Evolutionary conservation across 2,797 vertebrate genomes (phyloP), one percentile per base, ranked within the genome.

Genomic region (Podargus strigoides): DNA sequence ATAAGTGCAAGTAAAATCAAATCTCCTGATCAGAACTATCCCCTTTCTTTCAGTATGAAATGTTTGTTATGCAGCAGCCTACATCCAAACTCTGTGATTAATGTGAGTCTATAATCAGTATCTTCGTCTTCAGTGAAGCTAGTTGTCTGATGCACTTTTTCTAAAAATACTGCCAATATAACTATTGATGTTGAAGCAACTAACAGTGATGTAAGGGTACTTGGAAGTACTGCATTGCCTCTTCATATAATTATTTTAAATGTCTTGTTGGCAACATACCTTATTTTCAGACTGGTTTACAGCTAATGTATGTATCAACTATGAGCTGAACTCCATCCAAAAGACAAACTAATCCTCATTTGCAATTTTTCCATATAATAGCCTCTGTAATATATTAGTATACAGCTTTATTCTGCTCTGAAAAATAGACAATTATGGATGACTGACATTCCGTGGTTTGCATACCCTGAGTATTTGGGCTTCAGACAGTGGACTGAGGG

Each of bases 191-290:
- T 75, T 95, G 81, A 95, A 94, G 55, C 26, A 95, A 81, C 44
- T 84, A 62, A 85, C 7, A 46, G 42, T 69, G 59, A 73, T 58
- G 34, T 73, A 79, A 91, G 41, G 27, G 56, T 92, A 70, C 76
- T 84, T 85, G 63, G 82, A 89, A 93, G 36, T 73, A 91, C 63
- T 86, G 55, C 41, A 93, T 56, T 86, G 63, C 56, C 82, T 89
- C 82, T 87, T 93, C 63, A 46, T 47, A 15, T 73, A 92, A 93
- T 92, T 93, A 86, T 88, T 89, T 75, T 56, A 86, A 93, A 91
- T 27, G 41, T 72, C 84, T 36, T 78, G 28, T 76, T 94, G 82
- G 81, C 55, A 73, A 70, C 55, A 28, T 63, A 81, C 16, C 69
- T 92, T 90, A 74, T 84, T 91, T 76, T 94, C 37, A 53, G 58